phyloP scores from a whole-genome alignment of 2,888 invertebrate genomes.

The Sarcophaga variegata region DNA sequence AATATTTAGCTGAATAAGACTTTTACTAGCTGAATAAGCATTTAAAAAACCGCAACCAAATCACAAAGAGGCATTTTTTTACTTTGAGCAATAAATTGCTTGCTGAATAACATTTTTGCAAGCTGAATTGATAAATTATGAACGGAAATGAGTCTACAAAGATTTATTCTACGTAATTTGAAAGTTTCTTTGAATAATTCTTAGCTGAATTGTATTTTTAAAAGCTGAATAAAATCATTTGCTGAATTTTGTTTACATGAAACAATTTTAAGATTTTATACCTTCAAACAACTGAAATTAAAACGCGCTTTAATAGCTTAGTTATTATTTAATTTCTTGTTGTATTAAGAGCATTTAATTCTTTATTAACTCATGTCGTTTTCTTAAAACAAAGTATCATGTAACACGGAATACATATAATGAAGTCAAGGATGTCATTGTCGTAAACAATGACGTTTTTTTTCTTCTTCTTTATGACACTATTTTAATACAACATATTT shows the following conservation, averaged over 20 bases:
- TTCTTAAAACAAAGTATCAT: slow-evolving; percentile 59
- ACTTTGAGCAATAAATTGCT: no score
- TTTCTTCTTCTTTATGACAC: slow-evolving; percentile 26
- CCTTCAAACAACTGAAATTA: neutral
- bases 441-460: slow-evolving; percentile 70
- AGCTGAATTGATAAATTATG: neutral
- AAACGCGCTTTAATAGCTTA: neutral
- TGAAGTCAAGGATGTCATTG: slow-evolving; percentile 80
- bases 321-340: slow-evolving; percentile 22
- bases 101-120: neutral
- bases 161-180: neutral
- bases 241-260: neutral
- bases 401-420: slow-evolving; percentile 74
- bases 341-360: slow-evolving; percentile 47
- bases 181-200: neutral
- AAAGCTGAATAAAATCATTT: no score
- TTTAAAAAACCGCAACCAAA: no score
- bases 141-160: neutral
- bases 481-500: slow-evolving; percentile 10
- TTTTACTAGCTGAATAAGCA: no score
- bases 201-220: neutral
- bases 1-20: no score
- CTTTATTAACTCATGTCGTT: slow-evolving; percentile 41
- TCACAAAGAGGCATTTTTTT: no score
- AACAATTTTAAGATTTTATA: neutral